Evolutionary conservation across 92 coral and sea anemone genomes (phyloP).

Genomic region (Epizoanthus scotinus): DNA sequence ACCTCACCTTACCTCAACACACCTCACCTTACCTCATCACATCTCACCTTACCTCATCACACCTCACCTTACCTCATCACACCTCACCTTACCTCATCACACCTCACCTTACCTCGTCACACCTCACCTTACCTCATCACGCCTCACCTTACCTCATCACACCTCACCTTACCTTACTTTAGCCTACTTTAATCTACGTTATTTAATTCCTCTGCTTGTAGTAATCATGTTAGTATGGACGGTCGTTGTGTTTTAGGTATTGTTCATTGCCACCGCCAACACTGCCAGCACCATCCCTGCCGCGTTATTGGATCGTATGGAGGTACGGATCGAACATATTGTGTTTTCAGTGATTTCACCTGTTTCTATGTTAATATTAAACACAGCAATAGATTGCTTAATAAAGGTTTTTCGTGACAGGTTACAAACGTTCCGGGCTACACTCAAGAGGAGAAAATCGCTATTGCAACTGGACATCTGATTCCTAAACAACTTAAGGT

Average conservation of each 20-base stretch:
- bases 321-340: slow-evolving; percentile 48
- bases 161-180: too few relatives aligned
- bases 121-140: too few relatives aligned
- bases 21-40: too few relatives aligned
- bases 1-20: too few relatives aligned
- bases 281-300: slow-evolving; percentile 79
- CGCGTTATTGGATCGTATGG: slow-evolving; percentile 88
- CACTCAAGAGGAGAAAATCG: slow-evolving; percentile 83
- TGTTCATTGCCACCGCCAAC: slow-evolving; percentile 88
- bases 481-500: slow-evolving; percentile 89
- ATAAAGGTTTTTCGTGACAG: slow-evolving; percentile 30
- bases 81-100: too few relatives aligned
- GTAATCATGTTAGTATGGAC: neutral
- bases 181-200: neutral
- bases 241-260: slow-evolving; percentile 56
- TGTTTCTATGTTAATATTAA: neutral
- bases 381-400: too few relatives aligned
- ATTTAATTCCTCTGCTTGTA: neutral
- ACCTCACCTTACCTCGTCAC: too few relatives aligned
- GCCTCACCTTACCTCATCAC: too few relatives aligned
- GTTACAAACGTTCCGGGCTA: slow-evolving; percentile 85
- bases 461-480: slow-evolving; percentile 79
- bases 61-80: too few relatives aligned
- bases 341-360: neutral
- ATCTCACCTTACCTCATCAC: too few relatives aligned